Evolutionary conservation across 1,140 invertebrate genomes (phyloP), one percentile per base, ranked within the genome.

Genomic region (Hydropsyche tenuis): DNA sequence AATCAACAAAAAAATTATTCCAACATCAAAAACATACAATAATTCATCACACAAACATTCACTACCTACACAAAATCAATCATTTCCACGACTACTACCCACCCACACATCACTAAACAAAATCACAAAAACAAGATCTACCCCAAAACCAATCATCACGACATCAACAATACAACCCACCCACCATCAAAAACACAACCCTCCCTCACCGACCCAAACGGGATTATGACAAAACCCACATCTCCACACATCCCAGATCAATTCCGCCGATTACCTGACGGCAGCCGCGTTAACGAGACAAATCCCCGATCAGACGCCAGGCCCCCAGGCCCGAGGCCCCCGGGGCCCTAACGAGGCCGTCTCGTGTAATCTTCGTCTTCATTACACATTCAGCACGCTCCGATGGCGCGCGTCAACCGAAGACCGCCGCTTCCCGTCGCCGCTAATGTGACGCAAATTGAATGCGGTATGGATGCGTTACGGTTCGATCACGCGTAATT

Each of bases 341-440:
- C 56, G 12, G 18, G 56, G 12, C n/a, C 51, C 51, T 70, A 70
- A 70, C 56, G 48, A 70, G 68, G 25, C 37, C 20, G 11, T 25
- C 51, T 18, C 68, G 27, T 70, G 68, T 70, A 70, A 70, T 70
- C 48, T 70, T 70, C 68, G 23, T 56, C 68, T 70, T 70, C 68
- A 70, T 70, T 70, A 70, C 48, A 56, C 68, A 70, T 70, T 70
- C 68, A 70, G 51, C 51, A 43, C 20, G 63, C 30, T 43, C 63
- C 3, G 63, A 65, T 45, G 30, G 30, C 30, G 23, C 30, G 23
- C 30, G 30, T 65, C 56, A 60, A 60, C 56, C 56, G 56, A 60
- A 25, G 6, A 1, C 22, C 23, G n/a, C n/a, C n/a, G n/a, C 16
- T 12, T 25, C 7, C 18, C 12, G 56, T 22, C 22, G 56, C 23